A percentile compares a stretch with the other conserved stretches of the same genome.
Conservation (phyloP, 2,797 vertebrate species). For the Salarias fasciatus region DNA sequence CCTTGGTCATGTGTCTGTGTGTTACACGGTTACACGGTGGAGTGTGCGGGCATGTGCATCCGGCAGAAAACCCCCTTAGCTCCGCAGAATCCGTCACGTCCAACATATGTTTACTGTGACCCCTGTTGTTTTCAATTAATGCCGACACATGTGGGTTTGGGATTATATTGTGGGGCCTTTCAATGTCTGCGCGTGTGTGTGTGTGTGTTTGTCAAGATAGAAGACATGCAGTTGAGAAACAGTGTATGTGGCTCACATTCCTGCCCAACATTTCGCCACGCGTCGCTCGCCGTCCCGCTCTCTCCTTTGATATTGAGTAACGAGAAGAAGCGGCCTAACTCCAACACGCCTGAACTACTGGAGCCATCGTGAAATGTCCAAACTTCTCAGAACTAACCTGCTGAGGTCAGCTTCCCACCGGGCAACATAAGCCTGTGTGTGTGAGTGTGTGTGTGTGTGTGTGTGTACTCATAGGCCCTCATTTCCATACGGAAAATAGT, state of each 20-base stretch:
- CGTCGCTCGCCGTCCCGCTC: neutral
- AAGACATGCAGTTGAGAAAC: too few relatives aligned
- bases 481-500: constrained; percentile 67
- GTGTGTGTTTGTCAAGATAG: neutral
- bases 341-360: constrained; percentile 48
- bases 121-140: constrained; percentile 57
- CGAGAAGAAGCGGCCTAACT: constrained; percentile 43
- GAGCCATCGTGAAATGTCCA: constrained; percentile 29
- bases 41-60: constrained; percentile 18
- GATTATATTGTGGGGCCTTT: constrained; percentile 15
- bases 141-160: constrained; percentile 34
- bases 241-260: neutral
- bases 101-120: constrained; percentile 52
- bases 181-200: neutral
- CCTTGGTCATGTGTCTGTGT: constrained; percentile 22
- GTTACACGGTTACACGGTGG: neutral
- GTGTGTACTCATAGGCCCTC: constrained; percentile 30
- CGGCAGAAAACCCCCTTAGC: constrained; percentile 9
- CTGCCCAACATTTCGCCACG: neutral
- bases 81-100: constrained; percentile 34
- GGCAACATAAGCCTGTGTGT: constrained; percentile 12
- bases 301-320: constrained; percentile 47
- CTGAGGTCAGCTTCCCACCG: constrained; percentile 24
- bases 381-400: constrained; percentile 23
- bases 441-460: constrained; percentile 16